These are phyloP conservation scores for Elachura formosa DNA, from an alignment of 2,113 vertebrate genomes.

Conservation along the genomic window DNA sequence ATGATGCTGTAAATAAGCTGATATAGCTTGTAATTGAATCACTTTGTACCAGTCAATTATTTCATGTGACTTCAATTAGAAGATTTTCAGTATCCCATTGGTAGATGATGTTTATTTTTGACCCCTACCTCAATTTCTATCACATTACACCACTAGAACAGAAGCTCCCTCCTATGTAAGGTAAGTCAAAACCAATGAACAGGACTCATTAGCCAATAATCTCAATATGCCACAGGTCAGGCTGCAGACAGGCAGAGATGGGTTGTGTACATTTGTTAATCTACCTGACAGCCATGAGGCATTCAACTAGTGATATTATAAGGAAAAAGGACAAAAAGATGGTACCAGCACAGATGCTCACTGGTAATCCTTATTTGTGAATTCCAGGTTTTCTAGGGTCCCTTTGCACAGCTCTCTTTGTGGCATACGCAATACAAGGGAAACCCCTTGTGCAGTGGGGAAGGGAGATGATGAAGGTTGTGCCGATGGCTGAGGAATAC, in stretches of 20 bases:
- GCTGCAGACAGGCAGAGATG: not conserved
- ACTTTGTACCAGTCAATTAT: not conserved
- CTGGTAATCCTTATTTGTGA: not conserved
- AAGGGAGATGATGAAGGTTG: conserved; percentile 84
- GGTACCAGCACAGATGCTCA: fast-evolving
- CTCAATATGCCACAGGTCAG: not conserved
- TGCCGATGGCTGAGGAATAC: conserved; percentile 88
- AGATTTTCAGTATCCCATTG: not conserved
- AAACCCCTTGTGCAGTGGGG: conserved; percentile 87
- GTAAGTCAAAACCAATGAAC: not conserved
- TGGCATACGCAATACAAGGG: conserved; percentile 88
- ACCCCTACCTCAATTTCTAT: conserved; percentile 13
- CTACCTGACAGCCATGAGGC: not conserved
- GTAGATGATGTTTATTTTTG: conserved; percentile 8
- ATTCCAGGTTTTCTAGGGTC: conserved; percentile 89
- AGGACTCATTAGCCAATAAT: not conserved
- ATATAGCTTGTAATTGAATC: not conserved
- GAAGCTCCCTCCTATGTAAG: not conserved
- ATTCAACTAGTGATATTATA: not conserved
- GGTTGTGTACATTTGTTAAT: not conserved
- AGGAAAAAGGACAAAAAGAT: not conserved
- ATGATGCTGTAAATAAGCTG: not conserved
- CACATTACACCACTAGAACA: not conserved
- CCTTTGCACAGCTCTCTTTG: conserved; percentile 88
- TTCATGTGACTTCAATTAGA: conserved; percentile 8